Percentiles rank a stretch among this genome's conserved stretches.
phyloP scores from a whole-genome alignment of 1,140 invertebrate species.

The Bombus sibiricus region DNA sequence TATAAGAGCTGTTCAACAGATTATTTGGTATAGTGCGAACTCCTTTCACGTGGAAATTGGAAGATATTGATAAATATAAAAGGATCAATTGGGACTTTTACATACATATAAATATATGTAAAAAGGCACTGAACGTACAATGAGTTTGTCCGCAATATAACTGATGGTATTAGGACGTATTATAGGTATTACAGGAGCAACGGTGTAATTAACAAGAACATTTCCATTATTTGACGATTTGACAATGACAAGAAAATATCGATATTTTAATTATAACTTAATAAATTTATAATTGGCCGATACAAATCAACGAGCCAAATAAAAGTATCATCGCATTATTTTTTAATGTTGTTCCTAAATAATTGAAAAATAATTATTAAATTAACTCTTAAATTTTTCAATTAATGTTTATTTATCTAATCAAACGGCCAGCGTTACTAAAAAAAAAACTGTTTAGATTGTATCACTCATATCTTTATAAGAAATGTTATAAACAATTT shows the following conservation, averaged over 20 bases:
- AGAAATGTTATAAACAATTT: too few species aligned
- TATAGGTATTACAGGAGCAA: slow-evolving; percentile 31
- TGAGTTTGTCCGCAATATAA: slow-evolving; percentile 31
- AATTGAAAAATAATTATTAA: too few species aligned
- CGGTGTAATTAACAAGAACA: neutral
- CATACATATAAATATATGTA: slow-evolving; percentile 49
- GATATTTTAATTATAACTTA: too few species aligned
- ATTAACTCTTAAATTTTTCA: too few species aligned
- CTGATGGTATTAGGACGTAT: slow-evolving; percentile 15
- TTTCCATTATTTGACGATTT: neutral
- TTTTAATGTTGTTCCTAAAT: neutral
- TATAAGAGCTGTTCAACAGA: slow-evolving; percentile 24
- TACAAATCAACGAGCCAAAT: neutral
- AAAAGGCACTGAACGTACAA: slow-evolving; percentile 72
- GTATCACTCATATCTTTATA: too few species aligned
- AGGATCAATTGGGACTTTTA: slow-evolving; percentile 37
- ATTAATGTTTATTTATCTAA: too few species aligned
- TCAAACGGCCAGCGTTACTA: too few species aligned
- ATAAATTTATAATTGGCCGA: neutral
- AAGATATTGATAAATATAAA: slow-evolving; percentile 43
- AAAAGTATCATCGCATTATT: neutral
- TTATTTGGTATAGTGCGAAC: slow-evolving; percentile 26
- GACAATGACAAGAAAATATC: neutral
- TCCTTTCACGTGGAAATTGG: slow-evolving; percentile 15
- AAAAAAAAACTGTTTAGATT: too few species aligned